Conservation (phyloP, 1,140 invertebrate species). For the Hylaeus volcanicus region DNA sequence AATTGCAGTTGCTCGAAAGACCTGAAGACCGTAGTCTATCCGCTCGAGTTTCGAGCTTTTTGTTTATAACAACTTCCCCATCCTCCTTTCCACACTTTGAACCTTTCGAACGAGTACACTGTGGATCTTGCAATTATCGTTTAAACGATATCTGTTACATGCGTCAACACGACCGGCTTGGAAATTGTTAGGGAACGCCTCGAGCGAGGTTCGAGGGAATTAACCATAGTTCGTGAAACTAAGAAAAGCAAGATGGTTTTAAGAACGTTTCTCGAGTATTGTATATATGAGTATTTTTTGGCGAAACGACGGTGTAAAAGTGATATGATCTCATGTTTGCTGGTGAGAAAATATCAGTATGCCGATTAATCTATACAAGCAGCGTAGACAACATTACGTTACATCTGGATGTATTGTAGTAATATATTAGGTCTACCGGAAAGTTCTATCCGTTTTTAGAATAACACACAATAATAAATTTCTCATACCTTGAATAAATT, state of each 20-base stretch:
- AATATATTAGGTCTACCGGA: too few species aligned
- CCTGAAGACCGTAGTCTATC: too few species aligned
- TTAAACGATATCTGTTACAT: slow-evolving; percentile 15
- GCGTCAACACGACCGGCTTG: background rate
- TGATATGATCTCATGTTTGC: too few species aligned
- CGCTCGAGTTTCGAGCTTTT: background rate
- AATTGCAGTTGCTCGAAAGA: background rate
- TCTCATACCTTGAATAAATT: too few species aligned
- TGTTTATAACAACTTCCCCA: background rate
- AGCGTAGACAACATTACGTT: too few species aligned
- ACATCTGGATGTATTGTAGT: too few species aligned
- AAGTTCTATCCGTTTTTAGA: too few species aligned
- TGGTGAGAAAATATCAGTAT: too few species aligned
- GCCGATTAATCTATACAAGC: too few species aligned
- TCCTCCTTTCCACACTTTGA: background rate
- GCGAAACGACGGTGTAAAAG: too few species aligned
- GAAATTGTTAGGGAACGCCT: background rate
- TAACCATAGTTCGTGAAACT: background rate
- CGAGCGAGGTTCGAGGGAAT: slow-evolving; percentile 9
- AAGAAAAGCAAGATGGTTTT: slow-evolving; percentile 1
- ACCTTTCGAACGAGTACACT: background rate
- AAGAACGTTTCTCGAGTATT: background rate
- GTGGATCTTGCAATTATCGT: slow-evolving; percentile 13
- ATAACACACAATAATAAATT: too few species aligned
- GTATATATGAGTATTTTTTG: too few species aligned